phyloP scores from a whole-genome alignment of 2,888 invertebrate species.

The Mechanitis mazaeus region DNA sequence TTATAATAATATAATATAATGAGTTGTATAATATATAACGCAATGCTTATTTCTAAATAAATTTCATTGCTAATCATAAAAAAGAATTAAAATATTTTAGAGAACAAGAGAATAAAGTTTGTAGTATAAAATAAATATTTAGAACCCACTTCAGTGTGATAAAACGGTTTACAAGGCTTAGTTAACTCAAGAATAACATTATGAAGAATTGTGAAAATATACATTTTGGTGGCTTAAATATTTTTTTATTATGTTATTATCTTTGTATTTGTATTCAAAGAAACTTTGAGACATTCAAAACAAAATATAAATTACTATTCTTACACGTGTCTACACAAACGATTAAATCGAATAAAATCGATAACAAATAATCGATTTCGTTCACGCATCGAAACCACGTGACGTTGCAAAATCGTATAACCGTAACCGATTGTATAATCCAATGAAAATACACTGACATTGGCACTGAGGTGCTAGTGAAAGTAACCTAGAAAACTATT shows the following conservation, averaged over 20 bases:
- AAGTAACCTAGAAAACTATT: constrained; percentile 45
- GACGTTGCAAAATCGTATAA: constrained; percentile 43
- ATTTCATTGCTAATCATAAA: no score
- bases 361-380: constrained; percentile 30
- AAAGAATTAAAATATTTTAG: constrained; percentile 19
- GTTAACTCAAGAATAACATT: constrained; percentile 19
- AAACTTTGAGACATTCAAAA: neutral
- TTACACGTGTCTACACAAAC: constrained; percentile 10
- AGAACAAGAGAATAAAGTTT: constrained; percentile 21
- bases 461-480: constrained; percentile 62
- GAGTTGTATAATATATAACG: no score
- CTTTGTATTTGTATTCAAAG: no score
- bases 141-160: constrained; percentile 22
- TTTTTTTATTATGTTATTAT: no score
- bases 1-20: no score
- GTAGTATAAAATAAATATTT: constrained; percentile 26
- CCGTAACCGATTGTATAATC: constrained; percentile 53
- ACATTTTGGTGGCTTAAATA: no score
- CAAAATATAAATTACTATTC: constrained; percentile 2
- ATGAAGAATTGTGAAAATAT: constrained; percentile 16
- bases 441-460: constrained; percentile 69
- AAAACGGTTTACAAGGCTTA: constrained; percentile 22
- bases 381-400: constrained; percentile 30
- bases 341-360: constrained; percentile 15
- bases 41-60: no score